These are phyloP conservation scores for Pholis gunnellus DNA, from an alignment of 2,113 vertebrate species.

Conservation along the genomic window DNA sequence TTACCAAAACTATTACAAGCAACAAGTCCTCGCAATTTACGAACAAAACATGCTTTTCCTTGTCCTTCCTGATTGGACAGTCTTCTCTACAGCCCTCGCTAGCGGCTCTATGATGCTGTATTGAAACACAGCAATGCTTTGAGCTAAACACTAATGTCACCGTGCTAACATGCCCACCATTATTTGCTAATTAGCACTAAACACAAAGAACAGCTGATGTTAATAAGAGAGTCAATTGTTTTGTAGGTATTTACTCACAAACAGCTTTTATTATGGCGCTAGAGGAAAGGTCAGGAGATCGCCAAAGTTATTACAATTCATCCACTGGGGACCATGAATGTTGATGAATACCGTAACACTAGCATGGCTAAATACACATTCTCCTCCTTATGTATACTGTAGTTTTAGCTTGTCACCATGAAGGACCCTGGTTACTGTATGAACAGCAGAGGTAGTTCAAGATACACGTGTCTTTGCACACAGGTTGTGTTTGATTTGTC, in stretches of 20 bases:
- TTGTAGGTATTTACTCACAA: too few relatives aligned
- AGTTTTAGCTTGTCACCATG: neutral
- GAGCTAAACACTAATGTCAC: too few relatives aligned
- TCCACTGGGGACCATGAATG: neutral
- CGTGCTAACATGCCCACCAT: too few relatives aligned
- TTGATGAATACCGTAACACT: too few relatives aligned
- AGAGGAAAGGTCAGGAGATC: neutral
- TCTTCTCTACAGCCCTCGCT: neutral
- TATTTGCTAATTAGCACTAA: too few relatives aligned
- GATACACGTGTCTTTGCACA: constrained; percentile 7
- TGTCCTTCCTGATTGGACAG: neutral
- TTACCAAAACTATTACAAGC: neutral
- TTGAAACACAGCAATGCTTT: neutral
- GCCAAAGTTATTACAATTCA: neutral
- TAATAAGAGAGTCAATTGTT: too few relatives aligned
- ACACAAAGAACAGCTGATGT: too few relatives aligned
- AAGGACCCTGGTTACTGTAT: neutral
- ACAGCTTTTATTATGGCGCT: neutral
- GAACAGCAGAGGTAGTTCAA: constrained; percentile 6
- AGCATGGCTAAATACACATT: neutral
- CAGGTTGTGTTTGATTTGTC: constrained; percentile 25
- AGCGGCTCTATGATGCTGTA: neutral
- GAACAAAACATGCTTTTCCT: neutral
- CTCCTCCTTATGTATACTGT: neutral
- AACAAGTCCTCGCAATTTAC: neutral